Base-by-base conservation (phyloP, 2,888 invertebrate genomes). In the Tyria jacobaeae region DNA sequence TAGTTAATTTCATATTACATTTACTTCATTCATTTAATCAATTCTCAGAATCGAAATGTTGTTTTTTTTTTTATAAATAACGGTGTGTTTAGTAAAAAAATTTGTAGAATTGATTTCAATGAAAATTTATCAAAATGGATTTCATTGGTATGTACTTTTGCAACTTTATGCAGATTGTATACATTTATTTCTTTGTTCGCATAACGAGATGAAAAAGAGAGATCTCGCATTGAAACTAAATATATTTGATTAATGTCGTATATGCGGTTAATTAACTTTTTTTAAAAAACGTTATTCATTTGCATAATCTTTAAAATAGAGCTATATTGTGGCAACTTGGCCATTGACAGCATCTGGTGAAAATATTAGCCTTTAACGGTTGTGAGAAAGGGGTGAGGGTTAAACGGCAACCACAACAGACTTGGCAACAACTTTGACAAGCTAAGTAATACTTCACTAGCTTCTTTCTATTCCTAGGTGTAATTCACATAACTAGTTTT, bases 291-390 rank as follows among this genome's bases (percentile, higher is more conserved):
- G 6, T 41, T 17, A 41, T 41, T 41, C 9, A 41, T 41, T 41
- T 41, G 21, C 10, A 41, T 10, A 9, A 41, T 9, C 10, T 21
- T 41, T 0, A 41, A 41, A 41, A 3, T 21, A 17, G 17, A 21
- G 10, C 41, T 21, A 21, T 10, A 53, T 53, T 15, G 25, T 15
- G n/a, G 25, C 7, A 17, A 21, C 17, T 12, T 21, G 24, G 34
- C 47, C n/a, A 55, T 55, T 17, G 21, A 44, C 21, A 10, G 7
- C 55, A 55, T 21, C 44, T 21, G 34, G 55, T 34, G 55, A 47
- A 21, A 35, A 44, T 21, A 39, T 34, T 55, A 55, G 21, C 34
- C 7, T 47, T 15, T 21, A 55, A 47, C 34, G 27, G n/a, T 27
- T 17, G 34, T 24, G 15, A 14, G 41, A 15, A 21, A 14, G 12